phyloP scores from a whole-genome alignment of 2,797 vertebrate genomes.

The Pipistrellus kuhlii region DNA sequence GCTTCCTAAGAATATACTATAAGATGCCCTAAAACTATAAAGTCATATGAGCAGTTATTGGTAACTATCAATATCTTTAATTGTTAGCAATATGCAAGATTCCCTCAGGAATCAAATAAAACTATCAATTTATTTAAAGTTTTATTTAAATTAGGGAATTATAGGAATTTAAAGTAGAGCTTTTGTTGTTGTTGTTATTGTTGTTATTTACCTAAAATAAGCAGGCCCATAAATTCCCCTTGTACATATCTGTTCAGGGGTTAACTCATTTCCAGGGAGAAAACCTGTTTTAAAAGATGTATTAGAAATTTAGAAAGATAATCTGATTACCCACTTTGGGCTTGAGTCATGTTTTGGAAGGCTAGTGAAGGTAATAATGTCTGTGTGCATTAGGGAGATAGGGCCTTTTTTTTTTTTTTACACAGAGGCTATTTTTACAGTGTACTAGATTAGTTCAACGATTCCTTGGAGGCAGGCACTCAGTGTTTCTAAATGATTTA shows the following conservation, averaged over 20 bases:
- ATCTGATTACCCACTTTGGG: background rate
- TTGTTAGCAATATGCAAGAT: constrained; percentile 17
- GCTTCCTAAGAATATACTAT: constrained; percentile 17
- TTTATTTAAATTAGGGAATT: constrained; percentile 45
- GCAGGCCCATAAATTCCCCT: constrained; percentile 19
- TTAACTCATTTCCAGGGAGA: constrained; percentile 14
- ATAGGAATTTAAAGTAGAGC: constrained; percentile 30
- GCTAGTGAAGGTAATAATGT: background rate
- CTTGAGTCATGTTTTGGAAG: constrained; percentile 46
- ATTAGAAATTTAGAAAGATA: constrained; percentile 8
- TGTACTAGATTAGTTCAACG: background rate
- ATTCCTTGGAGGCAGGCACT: background rate
- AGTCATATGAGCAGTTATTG: constrained; percentile 12
- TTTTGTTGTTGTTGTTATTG: background rate
- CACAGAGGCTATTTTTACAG: constrained; percentile 2
- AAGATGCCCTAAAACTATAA: background rate
- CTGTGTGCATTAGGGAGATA: background rate
- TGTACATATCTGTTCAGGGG: background rate
- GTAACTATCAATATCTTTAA: constrained; percentile 4
- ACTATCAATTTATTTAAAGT: constrained; percentile 29
- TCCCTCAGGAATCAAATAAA: constrained; percentile 42
- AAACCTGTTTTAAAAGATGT: constrained; percentile 28
- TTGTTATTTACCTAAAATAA: constrained; percentile 49
- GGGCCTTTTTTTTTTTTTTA: background rate
- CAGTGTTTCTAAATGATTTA: constrained; percentile 26